phyloP scores from a whole-genome alignment of 2,888 invertebrate genomes.

The Acleris literana region DNA sequence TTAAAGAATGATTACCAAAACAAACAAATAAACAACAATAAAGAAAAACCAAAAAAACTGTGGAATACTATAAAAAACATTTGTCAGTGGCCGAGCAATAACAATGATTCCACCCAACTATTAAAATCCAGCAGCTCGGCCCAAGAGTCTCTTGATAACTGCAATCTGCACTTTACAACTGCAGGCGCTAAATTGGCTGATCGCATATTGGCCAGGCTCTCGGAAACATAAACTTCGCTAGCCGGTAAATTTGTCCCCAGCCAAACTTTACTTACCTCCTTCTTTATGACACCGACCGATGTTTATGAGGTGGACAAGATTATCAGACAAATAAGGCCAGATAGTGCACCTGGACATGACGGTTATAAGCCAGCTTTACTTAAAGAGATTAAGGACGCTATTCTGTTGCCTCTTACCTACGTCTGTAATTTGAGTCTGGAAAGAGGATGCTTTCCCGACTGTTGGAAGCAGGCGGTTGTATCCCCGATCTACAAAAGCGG shows the following conservation, averaged over 20 bases:
- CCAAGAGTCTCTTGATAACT: neutral
- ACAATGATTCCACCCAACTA: neutral
- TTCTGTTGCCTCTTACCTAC: neutral
- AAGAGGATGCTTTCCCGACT: neutral
- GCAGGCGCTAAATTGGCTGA: neutral
- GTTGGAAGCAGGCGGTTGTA: neutral
- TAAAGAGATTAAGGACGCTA: neutral
- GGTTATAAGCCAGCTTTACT: neutral
- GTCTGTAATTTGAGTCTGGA: neutral
- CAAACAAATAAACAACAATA: neutral
- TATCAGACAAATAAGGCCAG: neutral
- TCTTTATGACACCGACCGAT: neutral
- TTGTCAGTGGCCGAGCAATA: neutral
- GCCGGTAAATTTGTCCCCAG: neutral
- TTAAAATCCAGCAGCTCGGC: neutral
- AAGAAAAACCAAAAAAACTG: slow-evolving; percentile 4
- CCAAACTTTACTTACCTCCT: neutral
- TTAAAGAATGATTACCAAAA: neutral
- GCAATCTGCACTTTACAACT: neutral
- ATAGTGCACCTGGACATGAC: slow-evolving; percentile 6
- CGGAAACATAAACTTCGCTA: neutral
- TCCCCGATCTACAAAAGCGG: neutral
- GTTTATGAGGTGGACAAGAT: neutral
- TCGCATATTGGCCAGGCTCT: neutral
- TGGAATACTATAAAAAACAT: slow-evolving; percentile 2